Evolutionary conservation across 2,113 vertebrate genomes (phyloP).

Genomic region (Tragelaphus scriptus): DNA sequence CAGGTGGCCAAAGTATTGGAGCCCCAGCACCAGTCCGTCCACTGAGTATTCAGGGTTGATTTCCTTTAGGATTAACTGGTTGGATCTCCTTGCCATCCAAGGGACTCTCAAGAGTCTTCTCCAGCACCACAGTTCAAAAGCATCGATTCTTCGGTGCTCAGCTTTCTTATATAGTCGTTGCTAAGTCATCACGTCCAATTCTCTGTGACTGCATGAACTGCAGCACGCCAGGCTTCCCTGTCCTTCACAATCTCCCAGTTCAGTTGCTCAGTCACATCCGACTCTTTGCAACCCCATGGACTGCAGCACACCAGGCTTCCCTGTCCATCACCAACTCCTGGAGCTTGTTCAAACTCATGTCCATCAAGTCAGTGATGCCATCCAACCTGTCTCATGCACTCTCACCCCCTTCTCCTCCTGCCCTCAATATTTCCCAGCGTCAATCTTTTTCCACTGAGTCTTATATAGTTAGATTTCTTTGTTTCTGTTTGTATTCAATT

Average conservation of each 20-base stretch:
- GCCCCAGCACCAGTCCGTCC: no score
- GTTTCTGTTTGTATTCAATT: not conserved
- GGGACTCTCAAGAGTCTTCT: no score
- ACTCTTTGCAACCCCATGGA: not conserved
- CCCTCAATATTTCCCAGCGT: not conserved
- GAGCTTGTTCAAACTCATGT: not conserved
- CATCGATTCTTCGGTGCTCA: rapidly evolving
- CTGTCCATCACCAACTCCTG: not conserved
- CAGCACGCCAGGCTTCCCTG: no score
- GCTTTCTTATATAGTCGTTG: no score
- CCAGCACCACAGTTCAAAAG: no score
- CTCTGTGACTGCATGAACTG: no score
- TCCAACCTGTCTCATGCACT: not conserved
- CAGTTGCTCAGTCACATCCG: not conserved
- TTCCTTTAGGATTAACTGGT: no score
- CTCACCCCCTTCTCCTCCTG: not conserved
- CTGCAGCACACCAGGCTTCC: not conserved
- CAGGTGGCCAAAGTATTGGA: no score
- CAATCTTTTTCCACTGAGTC: not conserved
- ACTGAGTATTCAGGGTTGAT: no score
- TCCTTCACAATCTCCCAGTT: no score
- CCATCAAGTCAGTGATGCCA: not conserved
- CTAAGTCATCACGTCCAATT: no score
- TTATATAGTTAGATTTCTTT: not conserved
- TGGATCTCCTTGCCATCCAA: no score